Evolutionary conservation across 2,888 invertebrate genomes (phyloP), one percentile per base, ranked within the genome.

Genomic region (Pocota personata): DNA sequence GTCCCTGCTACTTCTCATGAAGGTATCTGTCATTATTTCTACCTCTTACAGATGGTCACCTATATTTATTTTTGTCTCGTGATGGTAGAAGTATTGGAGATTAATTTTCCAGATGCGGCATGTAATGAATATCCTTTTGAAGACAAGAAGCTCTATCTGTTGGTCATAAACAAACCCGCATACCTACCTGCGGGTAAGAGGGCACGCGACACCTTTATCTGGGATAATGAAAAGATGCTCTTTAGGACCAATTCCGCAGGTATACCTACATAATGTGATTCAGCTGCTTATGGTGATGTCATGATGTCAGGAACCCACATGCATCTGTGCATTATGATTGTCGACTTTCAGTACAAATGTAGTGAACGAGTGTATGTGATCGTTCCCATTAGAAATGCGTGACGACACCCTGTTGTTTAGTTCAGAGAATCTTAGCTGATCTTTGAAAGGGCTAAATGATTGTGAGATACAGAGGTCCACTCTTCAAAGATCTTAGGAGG

Each of bases 191-290:
- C 27, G 62, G 43, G 66, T 67, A 46, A 37, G 35, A 50, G 64
- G 64, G 43, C 82, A 82, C 76, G 76, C 76, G 82, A 82, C 64
- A 76, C 57, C 50, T 71, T 64, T 64, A 43, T 30, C 16, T 16
- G 27, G 40, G 32, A 58, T 55, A 35, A 21, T 21, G 19, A 7
- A 35, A 48, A 24, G 40, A 37, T 32, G 55, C 14, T 35, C 14
- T 24, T 40, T 1, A 14, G 62, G 30, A 30, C 1, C n/a, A 46
- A 16, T 2, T 46, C 21, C 40, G 4, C 46, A 14, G 16, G 10
- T 43, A 40, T 27, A 21, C 5, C 3, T 37, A 10, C 10, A n/a
- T 37, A n/a, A 37, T 19, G 40, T 71, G 71, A 32, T 3, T 57
- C 71, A 71, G 57, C 57, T 71, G 71, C 57, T 27, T 27, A 12